phyloP scores from a whole-genome alignment of 2,888 invertebrate genomes.

The Marasmarcha lunaedactyla region DNA sequence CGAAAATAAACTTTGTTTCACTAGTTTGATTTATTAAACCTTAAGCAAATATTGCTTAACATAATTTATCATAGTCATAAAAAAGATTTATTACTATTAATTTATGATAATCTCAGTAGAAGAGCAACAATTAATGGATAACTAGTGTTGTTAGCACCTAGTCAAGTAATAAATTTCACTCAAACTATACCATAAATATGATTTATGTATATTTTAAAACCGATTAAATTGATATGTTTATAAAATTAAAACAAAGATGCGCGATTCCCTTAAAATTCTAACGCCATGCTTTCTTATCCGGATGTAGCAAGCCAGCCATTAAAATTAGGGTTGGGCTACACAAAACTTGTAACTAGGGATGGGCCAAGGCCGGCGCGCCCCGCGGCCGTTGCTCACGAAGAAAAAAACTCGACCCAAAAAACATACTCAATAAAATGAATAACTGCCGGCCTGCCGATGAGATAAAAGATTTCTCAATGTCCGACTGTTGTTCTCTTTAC shows the following conservation, averaged over 20 bases:
- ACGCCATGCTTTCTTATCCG: slow-evolving; percentile 48
- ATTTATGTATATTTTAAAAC: no score
- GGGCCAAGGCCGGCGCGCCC: slow-evolving; percentile 50
- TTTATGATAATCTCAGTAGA: not conserved
- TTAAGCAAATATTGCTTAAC: not conserved
- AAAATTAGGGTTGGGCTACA: slow-evolving; percentile 69
- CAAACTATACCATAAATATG: not conserved
- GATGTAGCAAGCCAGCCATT: slow-evolving; percentile 66
- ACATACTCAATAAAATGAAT: slow-evolving; percentile 41
- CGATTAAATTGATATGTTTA: no score
- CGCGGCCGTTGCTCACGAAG: slow-evolving; percentile 30
- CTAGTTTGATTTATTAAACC: not conserved
- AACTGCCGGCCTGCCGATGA: slow-evolving; percentile 53
- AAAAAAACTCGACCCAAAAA: slow-evolving; percentile 44
- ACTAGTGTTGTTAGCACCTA: slow-evolving; percentile 1
- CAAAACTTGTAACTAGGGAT: slow-evolving; percentile 46
- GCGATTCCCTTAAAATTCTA: not conserved
- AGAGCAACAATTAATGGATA: not conserved
- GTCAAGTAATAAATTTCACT: not conserved
- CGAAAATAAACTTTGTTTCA: not conserved
- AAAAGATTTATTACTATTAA: slow-evolving; percentile 1
- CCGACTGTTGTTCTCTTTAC: slow-evolving; percentile 50
- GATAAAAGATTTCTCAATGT: slow-evolving; percentile 63
- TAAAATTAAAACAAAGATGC: no score
- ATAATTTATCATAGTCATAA: not conserved